phyloP scores from a whole-genome alignment of 2,888 invertebrate species.

The Gisinianus flammeolus region DNA sequence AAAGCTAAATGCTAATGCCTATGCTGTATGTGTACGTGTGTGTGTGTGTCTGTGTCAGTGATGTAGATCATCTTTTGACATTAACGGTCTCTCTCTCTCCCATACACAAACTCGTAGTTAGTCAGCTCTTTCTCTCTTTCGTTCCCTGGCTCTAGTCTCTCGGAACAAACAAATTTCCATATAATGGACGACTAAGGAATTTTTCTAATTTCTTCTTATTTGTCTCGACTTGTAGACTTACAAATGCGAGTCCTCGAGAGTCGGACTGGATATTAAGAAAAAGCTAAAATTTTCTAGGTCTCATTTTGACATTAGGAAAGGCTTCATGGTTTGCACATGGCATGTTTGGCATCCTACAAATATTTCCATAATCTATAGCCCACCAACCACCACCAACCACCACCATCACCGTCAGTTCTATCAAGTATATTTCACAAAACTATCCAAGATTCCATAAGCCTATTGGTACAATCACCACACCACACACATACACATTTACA shows the following conservation, averaged over 20 bases:
- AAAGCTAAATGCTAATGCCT: not conserved
- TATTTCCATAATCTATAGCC: conserved; percentile 12
- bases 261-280: conserved; percentile 1
- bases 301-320: not conserved
- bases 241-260: not conserved
- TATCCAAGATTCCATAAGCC: not conserved
- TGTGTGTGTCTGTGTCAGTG: not conserved
- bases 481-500: not conserved
- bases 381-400: not conserved
- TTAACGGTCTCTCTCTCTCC: not conserved
- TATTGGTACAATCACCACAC: not conserved
- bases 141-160: not conserved
- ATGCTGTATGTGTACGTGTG: not conserved
- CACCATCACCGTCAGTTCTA: too few species aligned
- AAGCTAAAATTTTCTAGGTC: not conserved
- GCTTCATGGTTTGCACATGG: not conserved
- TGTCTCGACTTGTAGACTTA: conserved; percentile 13
- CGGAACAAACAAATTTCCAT: conserved; percentile 1
- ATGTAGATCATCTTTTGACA: not conserved
- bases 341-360: not conserved
- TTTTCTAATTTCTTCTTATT: conserved; percentile 9
- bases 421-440: not conserved
- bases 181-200: not conserved
- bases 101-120: too few species aligned
- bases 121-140: too few species aligned